Percentiles rank a stretch among this genome's conserved stretches.
Evolutionary conservation across 2,888 invertebrate genomes (phyloP).

Genomic region (Erebia palarica): DNA sequence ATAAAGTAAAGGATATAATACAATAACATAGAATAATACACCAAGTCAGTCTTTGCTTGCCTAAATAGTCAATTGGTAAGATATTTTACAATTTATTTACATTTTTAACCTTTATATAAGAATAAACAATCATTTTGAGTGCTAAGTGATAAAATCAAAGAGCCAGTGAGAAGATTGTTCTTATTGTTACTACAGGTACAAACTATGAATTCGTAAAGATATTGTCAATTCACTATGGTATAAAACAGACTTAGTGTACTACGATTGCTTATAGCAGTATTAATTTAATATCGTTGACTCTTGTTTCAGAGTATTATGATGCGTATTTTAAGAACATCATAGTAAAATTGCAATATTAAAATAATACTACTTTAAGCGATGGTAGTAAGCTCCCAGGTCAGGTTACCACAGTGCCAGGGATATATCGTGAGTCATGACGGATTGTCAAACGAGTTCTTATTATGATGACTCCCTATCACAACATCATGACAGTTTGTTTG

Average conservation of each 20-base stretch:
- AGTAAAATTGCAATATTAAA: too few species aligned
- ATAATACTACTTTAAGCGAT: too few species aligned
- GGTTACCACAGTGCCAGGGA: too few species aligned
- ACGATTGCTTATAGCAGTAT: too few species aligned
- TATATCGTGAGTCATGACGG: too few species aligned
- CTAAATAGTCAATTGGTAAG: conserved; percentile 71
- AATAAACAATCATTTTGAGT: conserved; percentile 26
- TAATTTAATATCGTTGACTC: too few species aligned
- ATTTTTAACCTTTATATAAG: conserved; percentile 29
- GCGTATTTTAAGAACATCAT: too few species aligned
- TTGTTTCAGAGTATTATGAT: too few species aligned
- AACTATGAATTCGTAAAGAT: too few species aligned
- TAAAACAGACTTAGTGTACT: too few species aligned
- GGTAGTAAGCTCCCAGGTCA: too few species aligned
- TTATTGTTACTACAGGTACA: background rate
- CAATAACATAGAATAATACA: conserved; percentile 60
- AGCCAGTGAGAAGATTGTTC: background rate
- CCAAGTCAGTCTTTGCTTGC: conserved; percentile 82
- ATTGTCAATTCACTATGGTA: background rate
- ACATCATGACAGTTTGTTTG: background rate
- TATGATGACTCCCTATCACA: background rate
- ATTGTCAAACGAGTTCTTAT: too few species aligned
- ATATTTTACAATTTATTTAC: conserved; percentile 50
- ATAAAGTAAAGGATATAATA: conserved; percentile 58
- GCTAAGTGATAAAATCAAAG: conserved; percentile 17